These are phyloP conservation scores for Siniperca undulata DNA, from an alignment of 2,797 vertebrate genomes.

Conservation along the genomic window DNA sequence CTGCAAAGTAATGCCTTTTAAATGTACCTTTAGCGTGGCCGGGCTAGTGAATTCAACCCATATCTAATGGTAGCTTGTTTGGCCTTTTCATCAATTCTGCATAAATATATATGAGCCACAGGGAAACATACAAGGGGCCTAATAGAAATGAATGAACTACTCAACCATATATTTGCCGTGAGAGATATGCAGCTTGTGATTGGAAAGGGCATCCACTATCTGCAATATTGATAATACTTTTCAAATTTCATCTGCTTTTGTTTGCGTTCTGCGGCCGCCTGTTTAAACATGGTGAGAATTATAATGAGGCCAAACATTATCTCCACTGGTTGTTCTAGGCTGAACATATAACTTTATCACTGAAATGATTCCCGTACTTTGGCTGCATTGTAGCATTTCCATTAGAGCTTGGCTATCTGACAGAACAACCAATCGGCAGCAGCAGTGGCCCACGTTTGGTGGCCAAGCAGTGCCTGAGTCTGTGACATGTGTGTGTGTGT, in stretches of 20 bases:
- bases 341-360: conserved; percentile 99
- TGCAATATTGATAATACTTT: conserved; percentile 99
- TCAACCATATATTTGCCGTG: conserved; percentile 99
- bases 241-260: conserved; percentile 99
- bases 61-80: conserved; percentile 88
- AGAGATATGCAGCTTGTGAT: conserved; percentile 99
- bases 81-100: conserved; percentile 90
- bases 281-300: conserved; percentile 99
- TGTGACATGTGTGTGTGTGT: conserved; percentile 66
- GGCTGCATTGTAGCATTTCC: conserved; percentile 98
- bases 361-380: conserved; percentile 99
- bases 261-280: conserved; percentile 99
- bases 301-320: conserved; percentile 99
- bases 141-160: conserved; percentile 99
- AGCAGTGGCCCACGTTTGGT: conserved; percentile 91
- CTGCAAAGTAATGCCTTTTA: conserved; percentile 85
- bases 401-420: conserved; percentile 99
- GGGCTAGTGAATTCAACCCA: conserved; percentile 84
- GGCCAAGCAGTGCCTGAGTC: conserved; percentile 86
- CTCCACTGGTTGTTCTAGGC: conserved; percentile 97
- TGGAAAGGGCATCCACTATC: conserved; percentile 99
- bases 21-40: conserved; percentile 85
- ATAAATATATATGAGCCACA: conserved; percentile 88
- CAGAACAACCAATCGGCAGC: conserved; percentile 93
- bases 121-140: conserved; percentile 95